phyloP scores from a whole-genome alignment of 2,797 vertebrate genomes.

The Mormyrops boulengeri region DNA sequence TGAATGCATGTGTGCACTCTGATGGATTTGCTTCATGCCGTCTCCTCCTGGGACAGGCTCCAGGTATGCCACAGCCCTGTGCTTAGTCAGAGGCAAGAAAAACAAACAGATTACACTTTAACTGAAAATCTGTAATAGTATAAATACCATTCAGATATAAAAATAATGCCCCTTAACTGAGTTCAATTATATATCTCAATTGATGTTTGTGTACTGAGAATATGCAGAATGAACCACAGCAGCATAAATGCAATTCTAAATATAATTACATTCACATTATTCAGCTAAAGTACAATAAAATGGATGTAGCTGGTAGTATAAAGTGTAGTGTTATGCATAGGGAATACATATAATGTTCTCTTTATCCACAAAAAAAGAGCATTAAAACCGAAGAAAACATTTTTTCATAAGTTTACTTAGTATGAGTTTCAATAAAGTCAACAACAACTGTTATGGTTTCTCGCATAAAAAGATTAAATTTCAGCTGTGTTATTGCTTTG shows the following conservation, averaged over 20 bases:
- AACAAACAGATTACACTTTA: neutral
- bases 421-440: conserved; percentile 7
- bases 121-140: neutral
- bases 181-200: neutral
- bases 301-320: neutral
- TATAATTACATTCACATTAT: neutral
- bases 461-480: neutral
- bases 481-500: neutral
- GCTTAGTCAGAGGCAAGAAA: neutral
- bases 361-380: neutral
- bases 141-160: neutral
- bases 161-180: neutral
- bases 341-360: neutral
- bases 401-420: neutral
- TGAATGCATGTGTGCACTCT: neutral
- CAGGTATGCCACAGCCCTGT: neutral
- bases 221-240: neutral
- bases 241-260: neutral
- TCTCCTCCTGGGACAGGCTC: neutral
- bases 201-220: neutral
- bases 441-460: neutral
- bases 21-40: neutral
- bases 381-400: neutral
- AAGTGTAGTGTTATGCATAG: neutral
- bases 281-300: neutral